Conservation (phyloP, 2,888 invertebrate species). For the Lasioglossum morio region DNA sequence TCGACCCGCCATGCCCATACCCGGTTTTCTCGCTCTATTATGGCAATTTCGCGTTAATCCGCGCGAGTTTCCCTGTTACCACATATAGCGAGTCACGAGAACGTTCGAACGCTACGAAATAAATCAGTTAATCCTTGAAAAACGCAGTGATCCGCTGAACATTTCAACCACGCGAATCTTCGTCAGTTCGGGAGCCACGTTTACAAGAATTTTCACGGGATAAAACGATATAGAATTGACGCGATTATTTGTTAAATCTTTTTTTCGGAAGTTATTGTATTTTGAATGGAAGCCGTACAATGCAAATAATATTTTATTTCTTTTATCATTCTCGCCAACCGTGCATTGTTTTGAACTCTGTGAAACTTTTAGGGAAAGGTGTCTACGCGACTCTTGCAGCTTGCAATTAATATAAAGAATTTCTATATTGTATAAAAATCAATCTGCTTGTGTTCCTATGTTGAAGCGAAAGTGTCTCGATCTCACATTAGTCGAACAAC, state of each 20-base stretch:
- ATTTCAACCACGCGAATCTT: neutral
- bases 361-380: too few relatives aligned
- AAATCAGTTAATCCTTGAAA: neutral
- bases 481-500: neutral
- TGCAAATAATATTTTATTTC: neutral
- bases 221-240: neutral
- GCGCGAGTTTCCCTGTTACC: constrained; percentile 36
- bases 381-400: neutral
- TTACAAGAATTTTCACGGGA: neutral
- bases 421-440: neutral
- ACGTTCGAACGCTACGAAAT: neutral
- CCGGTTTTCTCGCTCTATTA: constrained; percentile 26
- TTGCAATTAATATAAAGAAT: neutral
- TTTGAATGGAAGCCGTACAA: neutral
- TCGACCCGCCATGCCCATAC: constrained; percentile 34
- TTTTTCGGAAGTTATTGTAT: too few relatives aligned
- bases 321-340: too few relatives aligned
- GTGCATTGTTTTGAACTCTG: too few relatives aligned
- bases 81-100: constrained; percentile 1
- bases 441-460: neutral
- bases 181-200: neutral
- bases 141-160: neutral
- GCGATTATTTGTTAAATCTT: neutral
- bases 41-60: constrained; percentile 32
- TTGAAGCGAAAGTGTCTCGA: neutral